A percentile compares a stretch with the other conserved stretches of the same genome.
These are phyloP conservation scores for Sphecodes monilicornis DNA, from an alignment of 2,888 invertebrate species.

Conservation along the genomic window DNA sequence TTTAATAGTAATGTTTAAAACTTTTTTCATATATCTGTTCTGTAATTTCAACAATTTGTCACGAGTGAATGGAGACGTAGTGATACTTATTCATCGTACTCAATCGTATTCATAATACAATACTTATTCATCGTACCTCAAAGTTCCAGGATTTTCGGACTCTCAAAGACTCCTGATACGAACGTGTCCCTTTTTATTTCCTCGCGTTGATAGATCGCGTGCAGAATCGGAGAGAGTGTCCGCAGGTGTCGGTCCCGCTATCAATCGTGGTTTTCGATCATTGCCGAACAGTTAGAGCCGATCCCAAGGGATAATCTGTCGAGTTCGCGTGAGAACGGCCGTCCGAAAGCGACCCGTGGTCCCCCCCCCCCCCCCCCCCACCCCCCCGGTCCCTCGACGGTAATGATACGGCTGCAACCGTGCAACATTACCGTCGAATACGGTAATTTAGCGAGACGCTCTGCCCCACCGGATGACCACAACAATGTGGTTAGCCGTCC, in stretches of 20 bases:
- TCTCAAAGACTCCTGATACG: too few species aligned
- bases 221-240: not conserved
- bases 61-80: too few species aligned
- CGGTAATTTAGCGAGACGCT: conserved; percentile 69
- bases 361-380: too few species aligned
- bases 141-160: too few species aligned
- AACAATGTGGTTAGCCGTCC: conserved; percentile 67
- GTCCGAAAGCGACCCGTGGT: conserved; percentile 48
- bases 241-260: not conserved
- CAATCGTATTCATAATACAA: too few species aligned
- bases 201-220: not conserved
- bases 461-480: conserved; percentile 57
- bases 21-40: too few species aligned
- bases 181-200: too few species aligned
- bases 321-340: conserved; percentile 62
- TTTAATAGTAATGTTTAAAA: too few species aligned
- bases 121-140: too few species aligned
- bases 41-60: too few species aligned
- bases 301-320: not conserved
- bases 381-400: not conserved
- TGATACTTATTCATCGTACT: too few species aligned
- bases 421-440: conserved; percentile 68
- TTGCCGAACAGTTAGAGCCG: conserved; percentile 9
- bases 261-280: conserved; percentile 1
- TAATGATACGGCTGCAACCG: conserved; percentile 66